Conservation (phyloP, 2,113 vertebrate species). For the Mormyrus lacerda region DNA sequence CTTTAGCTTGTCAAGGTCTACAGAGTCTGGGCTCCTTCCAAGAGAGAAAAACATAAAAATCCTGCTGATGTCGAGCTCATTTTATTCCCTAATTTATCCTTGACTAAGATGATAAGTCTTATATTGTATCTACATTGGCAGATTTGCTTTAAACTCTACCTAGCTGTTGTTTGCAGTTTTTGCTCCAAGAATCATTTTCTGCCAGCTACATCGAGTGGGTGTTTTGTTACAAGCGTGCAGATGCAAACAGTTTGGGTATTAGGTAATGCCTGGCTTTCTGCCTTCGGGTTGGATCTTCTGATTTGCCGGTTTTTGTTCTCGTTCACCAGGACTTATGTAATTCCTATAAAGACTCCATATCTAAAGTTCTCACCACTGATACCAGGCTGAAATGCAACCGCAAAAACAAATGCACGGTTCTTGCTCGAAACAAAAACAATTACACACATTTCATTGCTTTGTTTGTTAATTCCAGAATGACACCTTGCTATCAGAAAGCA, state of each 20-base stretch:
- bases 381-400: neutral
- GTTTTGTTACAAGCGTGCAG: constrained; percentile 21
- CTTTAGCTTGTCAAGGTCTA: neutral
- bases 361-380: neutral
- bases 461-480: constrained; percentile 66
- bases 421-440: neutral
- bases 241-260: constrained; percentile 31
- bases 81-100: neutral
- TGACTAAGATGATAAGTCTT: neutral
- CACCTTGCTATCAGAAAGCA: constrained; percentile 77
- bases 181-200: neutral
- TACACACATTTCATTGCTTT: neutral
- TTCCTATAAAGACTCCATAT: constrained; percentile 1
- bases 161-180: neutral
- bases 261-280: constrained; percentile 21
- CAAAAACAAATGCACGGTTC: neutral
- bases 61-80: neutral
- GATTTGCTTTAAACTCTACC: constrained; percentile 4
- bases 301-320: constrained; percentile 21
- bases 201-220: neutral
- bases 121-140: neutral
- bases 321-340: constrained; percentile 6
- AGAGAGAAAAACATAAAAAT: neutral
- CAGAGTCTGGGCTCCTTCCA: neutral
- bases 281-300: constrained; percentile 20